Conservation (phyloP, 2,113 vertebrate species). For the Tympanuchus pallidicinctus region DNA sequence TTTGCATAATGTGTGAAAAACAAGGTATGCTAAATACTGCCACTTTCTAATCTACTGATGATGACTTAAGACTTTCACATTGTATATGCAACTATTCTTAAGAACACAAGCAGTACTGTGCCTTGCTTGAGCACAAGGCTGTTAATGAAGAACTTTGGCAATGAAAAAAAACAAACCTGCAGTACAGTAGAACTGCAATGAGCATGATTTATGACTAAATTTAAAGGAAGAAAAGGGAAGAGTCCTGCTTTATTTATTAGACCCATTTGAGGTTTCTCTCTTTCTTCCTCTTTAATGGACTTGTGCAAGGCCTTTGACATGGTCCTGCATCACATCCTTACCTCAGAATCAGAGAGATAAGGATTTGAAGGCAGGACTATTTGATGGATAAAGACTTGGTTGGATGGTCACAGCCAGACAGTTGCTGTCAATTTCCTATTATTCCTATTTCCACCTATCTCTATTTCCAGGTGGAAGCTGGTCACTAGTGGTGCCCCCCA, state of each 20-base stretch:
- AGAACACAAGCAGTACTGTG: not conserved
- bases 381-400: too few species aligned
- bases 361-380: too few species aligned
- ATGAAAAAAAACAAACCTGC: not conserved
- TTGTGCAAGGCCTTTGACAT: too few species aligned
- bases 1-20: not conserved
- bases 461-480: too few species aligned
- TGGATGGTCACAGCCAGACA: too few species aligned
- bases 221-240: not conserved
- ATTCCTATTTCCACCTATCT: too few species aligned
- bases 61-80: not conserved
- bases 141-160: not conserved
- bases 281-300: not conserved
- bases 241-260: not conserved
- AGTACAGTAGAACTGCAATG: conserved; percentile 5
- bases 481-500: too few species aligned
- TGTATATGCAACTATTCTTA: not conserved
- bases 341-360: too few species aligned
- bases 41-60: not conserved
- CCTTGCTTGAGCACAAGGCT: not conserved
- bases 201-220: conserved; percentile 3
- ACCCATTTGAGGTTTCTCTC: not conserved
- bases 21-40: not conserved
- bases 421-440: too few species aligned
- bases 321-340: too few species aligned